These are phyloP conservation scores for Brachyalestes nurse DNA, from an alignment of 2,797 vertebrate species.

Conservation along the genomic window DNA sequence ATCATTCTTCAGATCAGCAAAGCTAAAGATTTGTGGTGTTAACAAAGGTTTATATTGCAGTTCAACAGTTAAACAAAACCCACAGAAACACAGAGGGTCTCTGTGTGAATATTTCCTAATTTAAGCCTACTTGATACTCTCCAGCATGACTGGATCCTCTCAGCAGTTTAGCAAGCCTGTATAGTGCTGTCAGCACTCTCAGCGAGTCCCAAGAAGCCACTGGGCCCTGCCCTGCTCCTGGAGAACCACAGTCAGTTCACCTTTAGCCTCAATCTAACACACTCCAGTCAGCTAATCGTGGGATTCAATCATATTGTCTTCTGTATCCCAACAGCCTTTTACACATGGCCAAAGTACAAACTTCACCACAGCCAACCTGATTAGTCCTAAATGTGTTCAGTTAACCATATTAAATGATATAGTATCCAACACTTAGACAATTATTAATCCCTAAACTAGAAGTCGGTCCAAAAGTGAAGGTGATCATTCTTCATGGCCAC, in stretches of 20 bases:
- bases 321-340: background rate
- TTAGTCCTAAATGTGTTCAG: too few species aligned
- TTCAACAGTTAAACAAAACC: background rate
- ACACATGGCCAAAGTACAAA: too few species aligned
- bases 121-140: background rate
- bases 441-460: too few species aligned
- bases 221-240: background rate
- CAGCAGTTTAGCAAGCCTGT: background rate
- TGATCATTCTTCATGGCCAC: background rate
- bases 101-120: background rate
- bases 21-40: background rate
- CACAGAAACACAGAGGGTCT: background rate
- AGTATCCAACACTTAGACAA: background rate
- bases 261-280: background rate
- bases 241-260: background rate
- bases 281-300: background rate
- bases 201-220: slow-evolving; percentile 2
- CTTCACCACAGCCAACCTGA: too few species aligned
- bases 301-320: background rate
- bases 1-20: background rate
- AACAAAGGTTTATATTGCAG: background rate
- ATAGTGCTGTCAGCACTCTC: background rate
- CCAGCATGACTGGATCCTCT: background rate
- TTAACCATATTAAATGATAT: too few species aligned
- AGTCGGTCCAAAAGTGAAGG: too few species aligned